Conservation (phyloP, 2,888 invertebrate species). For the Lycaena phlaeas region DNA sequence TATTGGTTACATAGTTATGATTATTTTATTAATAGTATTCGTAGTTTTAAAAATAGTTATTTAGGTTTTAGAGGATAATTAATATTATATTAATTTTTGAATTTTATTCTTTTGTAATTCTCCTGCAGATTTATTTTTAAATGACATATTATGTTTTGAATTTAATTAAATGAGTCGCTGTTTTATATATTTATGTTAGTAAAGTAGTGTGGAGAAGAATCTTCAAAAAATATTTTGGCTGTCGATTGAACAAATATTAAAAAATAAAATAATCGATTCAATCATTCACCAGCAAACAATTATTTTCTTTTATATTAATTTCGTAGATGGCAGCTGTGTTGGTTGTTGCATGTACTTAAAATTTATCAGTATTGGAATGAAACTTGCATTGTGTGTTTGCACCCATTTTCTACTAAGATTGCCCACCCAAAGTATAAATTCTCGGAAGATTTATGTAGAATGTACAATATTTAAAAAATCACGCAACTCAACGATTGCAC, state of each 20-base stretch:
- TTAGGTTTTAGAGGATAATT: background rate
- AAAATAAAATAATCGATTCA: too few relatives aligned
- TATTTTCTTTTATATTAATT: too few relatives aligned
- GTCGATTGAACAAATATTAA: slow-evolving; percentile 4
- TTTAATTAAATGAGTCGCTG: background rate
- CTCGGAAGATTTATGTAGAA: too few relatives aligned
- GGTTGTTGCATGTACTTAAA: slow-evolving; percentile 30
- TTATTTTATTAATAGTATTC: slow-evolving; percentile 14
- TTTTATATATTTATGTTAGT: background rate
- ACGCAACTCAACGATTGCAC: too few relatives aligned
- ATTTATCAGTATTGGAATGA: slow-evolving; percentile 31
- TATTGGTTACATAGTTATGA: slow-evolving; percentile 11
- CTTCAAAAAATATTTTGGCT: background rate
- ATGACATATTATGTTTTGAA: background rate
- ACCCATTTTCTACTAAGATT: too few relatives aligned
- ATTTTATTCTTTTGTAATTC: slow-evolving; percentile 14
- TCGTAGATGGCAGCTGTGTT: slow-evolving; percentile 19
- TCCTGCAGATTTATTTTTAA: slow-evolving; percentile 11
- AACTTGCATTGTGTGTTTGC: background rate
- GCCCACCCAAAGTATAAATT: too few relatives aligned
- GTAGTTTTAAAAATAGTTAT: slow-evolving; percentile 2
- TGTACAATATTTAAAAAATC: too few relatives aligned
- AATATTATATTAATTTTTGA: slow-evolving; percentile 16
- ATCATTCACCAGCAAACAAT: too few relatives aligned
- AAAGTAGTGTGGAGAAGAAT: background rate